Evolutionary conservation across 2,113 vertebrate genomes (phyloP).

Genomic region (Takifugu flavidus): DNA sequence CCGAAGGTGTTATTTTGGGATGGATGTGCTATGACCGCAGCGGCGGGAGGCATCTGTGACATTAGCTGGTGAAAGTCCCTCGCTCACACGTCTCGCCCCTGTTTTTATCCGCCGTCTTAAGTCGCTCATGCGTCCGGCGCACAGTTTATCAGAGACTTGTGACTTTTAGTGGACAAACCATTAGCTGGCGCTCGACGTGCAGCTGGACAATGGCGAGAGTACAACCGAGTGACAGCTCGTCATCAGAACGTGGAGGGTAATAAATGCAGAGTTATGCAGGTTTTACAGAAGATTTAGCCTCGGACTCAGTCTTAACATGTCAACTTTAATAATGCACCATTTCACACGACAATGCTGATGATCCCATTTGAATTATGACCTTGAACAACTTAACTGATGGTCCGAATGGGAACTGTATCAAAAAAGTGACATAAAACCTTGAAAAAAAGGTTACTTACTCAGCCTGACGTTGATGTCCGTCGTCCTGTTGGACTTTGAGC

Average conservation of each 20-base stretch:
- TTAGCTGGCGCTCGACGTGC: conserved; percentile 14
- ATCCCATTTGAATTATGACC: no score
- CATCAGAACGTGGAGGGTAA: not conserved
- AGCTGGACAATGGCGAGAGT: no score
- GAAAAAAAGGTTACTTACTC: conserved; percentile 39
- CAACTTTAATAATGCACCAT: not conserved
- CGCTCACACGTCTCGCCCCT: not conserved
- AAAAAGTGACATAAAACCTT: not conserved
- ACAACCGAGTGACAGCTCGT: not conserved
- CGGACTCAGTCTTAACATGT: not conserved
- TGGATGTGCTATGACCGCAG: conserved; percentile 48
- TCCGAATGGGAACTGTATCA: no score
- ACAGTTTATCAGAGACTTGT: conserved; percentile 60
- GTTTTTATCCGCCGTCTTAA: not conserved
- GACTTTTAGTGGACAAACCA: conserved; percentile 48
- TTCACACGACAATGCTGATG: not conserved
- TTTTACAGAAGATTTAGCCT: not conserved
- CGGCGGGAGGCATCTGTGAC: conserved; percentile 44
- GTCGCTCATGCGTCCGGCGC: conserved; percentile 29
- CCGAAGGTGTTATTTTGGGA: conserved; percentile 61
- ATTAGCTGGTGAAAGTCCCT: conserved; percentile 30
- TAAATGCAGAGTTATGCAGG: not conserved
- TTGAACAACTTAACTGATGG: no score
- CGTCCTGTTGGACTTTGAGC: conserved; percentile 24
- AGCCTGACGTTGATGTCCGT: conserved; percentile 11